These are phyloP conservation scores for Dendrophyllia cribrosa DNA, from an alignment of 64 coral and sea anemone species.

Conservation along the genomic window DNA sequence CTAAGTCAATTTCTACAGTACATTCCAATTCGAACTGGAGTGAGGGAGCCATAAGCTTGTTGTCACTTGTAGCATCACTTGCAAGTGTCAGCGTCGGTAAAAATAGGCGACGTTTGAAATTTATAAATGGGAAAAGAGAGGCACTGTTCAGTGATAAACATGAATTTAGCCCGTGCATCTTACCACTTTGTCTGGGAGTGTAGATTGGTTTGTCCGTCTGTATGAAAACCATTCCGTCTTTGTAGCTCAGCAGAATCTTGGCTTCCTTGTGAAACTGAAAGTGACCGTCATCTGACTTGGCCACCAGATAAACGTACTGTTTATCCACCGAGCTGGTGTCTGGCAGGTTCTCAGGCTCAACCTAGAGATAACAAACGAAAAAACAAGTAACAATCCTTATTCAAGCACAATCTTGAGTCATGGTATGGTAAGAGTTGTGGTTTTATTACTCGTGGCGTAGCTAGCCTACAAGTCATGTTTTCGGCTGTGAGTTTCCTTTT, in stretches of 20 bases:
- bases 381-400: neutral
- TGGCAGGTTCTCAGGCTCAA: constrained; percentile 61
- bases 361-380: neutral
- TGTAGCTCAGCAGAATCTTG: constrained; percentile 66
- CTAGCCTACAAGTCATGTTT: too few relatives aligned
- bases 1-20: too few relatives aligned
- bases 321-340: constrained; percentile 49
- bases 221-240: constrained; percentile 65
- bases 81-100: too few relatives aligned
- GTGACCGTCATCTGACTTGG: constrained; percentile 68
- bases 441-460: too few relatives aligned
- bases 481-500: too few relatives aligned
- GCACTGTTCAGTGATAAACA: too few relatives aligned
- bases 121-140: too few relatives aligned
- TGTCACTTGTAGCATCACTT: too few relatives aligned
- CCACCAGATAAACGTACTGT: constrained; percentile 81
- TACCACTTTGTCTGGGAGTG: constrained; percentile 71
- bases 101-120: too few relatives aligned
- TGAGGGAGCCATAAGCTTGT: too few relatives aligned
- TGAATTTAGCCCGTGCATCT: neutral
- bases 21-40: too few relatives aligned
- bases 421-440: too few relatives aligned
- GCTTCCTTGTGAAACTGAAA: constrained; percentile 69
- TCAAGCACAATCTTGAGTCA: neutral
- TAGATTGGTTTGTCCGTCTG: constrained; percentile 87